phyloP scores from a whole-genome alignment of 2,797 vertebrate genomes.

The Megaceryle alcyon region DNA sequence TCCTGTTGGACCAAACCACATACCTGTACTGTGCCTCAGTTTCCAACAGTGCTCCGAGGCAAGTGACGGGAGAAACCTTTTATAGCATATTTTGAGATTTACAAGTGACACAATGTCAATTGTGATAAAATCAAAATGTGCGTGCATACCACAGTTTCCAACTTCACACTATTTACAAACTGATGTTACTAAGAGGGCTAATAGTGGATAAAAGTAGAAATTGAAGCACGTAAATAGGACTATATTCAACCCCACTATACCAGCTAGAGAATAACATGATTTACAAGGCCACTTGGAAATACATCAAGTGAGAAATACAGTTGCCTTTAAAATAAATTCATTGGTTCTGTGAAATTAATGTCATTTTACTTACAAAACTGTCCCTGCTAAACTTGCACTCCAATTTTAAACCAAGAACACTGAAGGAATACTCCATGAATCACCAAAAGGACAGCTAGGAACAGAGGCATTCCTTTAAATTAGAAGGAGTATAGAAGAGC shows the following conservation, averaged over 20 bases:
- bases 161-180: not conserved
- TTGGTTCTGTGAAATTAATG: not conserved
- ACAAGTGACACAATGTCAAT: not conserved
- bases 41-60: not conserved
- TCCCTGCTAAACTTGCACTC: not conserved
- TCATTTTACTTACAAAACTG: not conserved
- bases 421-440: slow-evolving; percentile 13
- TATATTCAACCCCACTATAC: not conserved
- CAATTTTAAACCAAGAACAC: slow-evolving; percentile 11
- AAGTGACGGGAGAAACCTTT: not conserved
- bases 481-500: not conserved
- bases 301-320: not conserved
- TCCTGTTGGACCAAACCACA: not conserved
- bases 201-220: not conserved
- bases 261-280: not conserved
- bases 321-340: not conserved
- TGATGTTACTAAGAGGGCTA: not conserved
- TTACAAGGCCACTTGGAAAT: not conserved
- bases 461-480: slow-evolving; percentile 60
- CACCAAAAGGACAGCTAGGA: slow-evolving; percentile 29
- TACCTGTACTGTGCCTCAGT: not conserved
- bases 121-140: not conserved
- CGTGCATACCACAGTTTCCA: not conserved
- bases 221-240: not conserved
- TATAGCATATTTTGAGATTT: not conserved